Conservation (phyloP, 1,140 invertebrate genomes). For the Holcopasites calliopsidis region DNA sequence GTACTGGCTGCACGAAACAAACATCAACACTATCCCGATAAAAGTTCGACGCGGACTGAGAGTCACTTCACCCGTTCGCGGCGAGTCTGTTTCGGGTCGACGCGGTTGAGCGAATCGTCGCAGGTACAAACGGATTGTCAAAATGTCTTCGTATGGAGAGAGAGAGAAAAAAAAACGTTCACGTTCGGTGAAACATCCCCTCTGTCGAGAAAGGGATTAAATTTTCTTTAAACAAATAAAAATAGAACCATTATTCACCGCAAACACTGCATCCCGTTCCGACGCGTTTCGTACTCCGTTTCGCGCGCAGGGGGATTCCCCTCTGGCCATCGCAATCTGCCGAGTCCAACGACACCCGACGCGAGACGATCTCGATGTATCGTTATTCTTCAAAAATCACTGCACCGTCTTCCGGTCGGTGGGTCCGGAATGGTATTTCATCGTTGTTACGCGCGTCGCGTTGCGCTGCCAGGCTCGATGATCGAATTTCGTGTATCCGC, state of each 20-base stretch:
- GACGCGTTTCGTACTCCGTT: not conserved
- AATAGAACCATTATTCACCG: not conserved
- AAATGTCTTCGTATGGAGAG: not conserved
- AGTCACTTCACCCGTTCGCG: constrained; percentile 15
- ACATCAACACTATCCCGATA: not conserved
- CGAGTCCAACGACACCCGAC: not conserved
- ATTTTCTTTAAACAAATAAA: not conserved
- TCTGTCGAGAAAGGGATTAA: not conserved
- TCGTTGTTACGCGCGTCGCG: not conserved
- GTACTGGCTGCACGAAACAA: constrained; percentile 7
- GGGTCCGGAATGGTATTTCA: not conserved
- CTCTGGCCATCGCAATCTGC: constrained; percentile 9
- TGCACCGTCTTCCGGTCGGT: not conserved
- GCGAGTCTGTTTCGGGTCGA: not conserved
- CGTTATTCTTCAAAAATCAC: constrained; percentile 5
- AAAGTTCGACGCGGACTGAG: not conserved
- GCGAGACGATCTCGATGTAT: constrained; percentile 25
- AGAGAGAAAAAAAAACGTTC: too few species aligned
- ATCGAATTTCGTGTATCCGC: too few species aligned
- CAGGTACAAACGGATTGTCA: constrained; percentile 41
- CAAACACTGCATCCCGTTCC: not conserved
- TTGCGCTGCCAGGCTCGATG: too few species aligned
- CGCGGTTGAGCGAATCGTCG: not conserved
- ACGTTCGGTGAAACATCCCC: not conserved
- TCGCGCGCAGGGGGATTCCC: not conserved